Evolutionary conservation across 2,888 invertebrate species (phyloP), one percentile per base, ranked within the genome.

Genomic region (Acrocera orbiculus): DNA sequence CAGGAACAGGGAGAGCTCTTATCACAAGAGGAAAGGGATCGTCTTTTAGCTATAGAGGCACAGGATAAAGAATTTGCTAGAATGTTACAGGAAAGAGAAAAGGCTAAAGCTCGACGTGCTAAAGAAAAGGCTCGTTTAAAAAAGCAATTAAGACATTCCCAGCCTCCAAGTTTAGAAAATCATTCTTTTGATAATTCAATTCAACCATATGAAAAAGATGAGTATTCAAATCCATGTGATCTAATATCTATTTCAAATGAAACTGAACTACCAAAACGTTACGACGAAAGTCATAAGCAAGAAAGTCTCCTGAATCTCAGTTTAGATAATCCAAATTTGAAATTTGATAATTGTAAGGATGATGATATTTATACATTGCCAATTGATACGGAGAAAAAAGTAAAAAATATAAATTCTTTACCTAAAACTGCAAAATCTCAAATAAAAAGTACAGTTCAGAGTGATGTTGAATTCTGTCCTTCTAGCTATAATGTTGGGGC

Each of bases 1-100:
- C 22, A 29, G 17, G 34, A 34, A 25, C 34, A 34, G 11, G 25
- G 9, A 17, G 14, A 10, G 10, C 7, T 13, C n/a, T 6, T 34
- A n/a, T 24, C 29, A 5, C 29, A 34, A 24, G 34, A 34, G 24
- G 66, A 69, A 47, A 51, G 61, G 16, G 77, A 77, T 56, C 65
- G 74, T 41, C 63, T 74, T 47, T 51, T 79, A 41, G 80, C 80
- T 3, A 76, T 80, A 45, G 80, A 82, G 58, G 78, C 77, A 2
- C 80, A 81, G 53, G 81, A 82, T 49, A 73, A 77, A 40, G 81
- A 81, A 53, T 53, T 81, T 31, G 81, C 81, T 3, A 70, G 73
- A 52, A 67, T 80, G 62, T 55, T 82, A 28, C 80, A 81, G 52
- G 80, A 80, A 51, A 62, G 71, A 46, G 57, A 81, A 53, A 67